Conservation (phyloP, 2,113 vertebrate genomes). For the Carollia perspicillata region DNA sequence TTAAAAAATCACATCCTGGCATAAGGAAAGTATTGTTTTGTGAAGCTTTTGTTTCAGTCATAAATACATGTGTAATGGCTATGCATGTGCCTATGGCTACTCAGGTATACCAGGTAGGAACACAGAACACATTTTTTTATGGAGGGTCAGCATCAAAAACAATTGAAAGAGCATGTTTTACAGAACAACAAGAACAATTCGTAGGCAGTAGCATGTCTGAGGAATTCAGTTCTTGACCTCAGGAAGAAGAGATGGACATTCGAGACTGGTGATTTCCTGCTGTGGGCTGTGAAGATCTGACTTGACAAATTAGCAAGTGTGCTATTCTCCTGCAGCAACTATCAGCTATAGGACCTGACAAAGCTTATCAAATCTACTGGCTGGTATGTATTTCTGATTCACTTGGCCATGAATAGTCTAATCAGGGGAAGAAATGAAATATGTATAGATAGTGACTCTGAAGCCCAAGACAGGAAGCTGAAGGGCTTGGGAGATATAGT, state of each 20-base stretch:
- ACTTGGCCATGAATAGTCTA: background rate
- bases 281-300: background rate
- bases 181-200: background rate
- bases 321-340: background rate
- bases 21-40: background rate
- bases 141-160: background rate
- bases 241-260: background rate
- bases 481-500: background rate
- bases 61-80: background rate
- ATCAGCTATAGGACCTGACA: background rate
- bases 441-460: background rate
- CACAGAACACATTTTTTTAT: background rate
- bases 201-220: background rate
- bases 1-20: background rate
- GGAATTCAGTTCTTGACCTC: background rate
- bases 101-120: background rate
- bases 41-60: background rate
- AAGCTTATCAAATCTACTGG: background rate
- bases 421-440: background rate
- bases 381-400: slow-evolving; percentile 22
- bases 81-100: background rate
- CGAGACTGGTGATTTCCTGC: background rate
- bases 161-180: background rate
- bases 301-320: background rate
- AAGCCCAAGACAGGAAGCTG: background rate